A percentile compares a stretch with the other conserved stretches of the same genome.
phyloP scores from a whole-genome alignment of 2,797 vertebrate species.

The Etheostoma nigrum region DNA sequence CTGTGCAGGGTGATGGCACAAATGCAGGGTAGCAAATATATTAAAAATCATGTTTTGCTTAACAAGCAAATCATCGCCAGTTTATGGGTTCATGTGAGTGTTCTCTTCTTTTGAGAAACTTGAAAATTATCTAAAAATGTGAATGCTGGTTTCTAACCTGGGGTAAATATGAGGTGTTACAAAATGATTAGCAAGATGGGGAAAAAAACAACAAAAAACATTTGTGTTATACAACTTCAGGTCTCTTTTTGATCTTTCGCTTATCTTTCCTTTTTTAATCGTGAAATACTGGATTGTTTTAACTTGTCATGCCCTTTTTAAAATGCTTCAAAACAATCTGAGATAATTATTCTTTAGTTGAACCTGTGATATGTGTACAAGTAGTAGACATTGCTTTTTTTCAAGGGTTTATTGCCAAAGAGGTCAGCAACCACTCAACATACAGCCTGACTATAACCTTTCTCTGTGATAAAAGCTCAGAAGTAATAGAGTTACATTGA shows the following conservation, averaged over 20 bases:
- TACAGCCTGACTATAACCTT: neutral
- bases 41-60: constrained; percentile 17
- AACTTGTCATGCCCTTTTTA: constrained; percentile 10
- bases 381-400: neutral
- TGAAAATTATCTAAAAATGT: constrained; percentile 1
- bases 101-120: neutral
- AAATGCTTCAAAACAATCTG: constrained; percentile 3
- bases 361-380: neutral
- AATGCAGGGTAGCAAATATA: neutral
- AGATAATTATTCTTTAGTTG: neutral
- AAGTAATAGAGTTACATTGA: neutral
- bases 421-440: neutral
- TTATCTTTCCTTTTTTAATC: constrained; percentile 3
- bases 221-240: neutral
- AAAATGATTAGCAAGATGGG: constrained; percentile 5
- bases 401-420: constrained; percentile 13
- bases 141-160: constrained; percentile 6
- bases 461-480: neutral
- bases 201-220: neutral
- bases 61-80: constrained; percentile 17
- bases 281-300: neutral
- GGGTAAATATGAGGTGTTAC: neutral
- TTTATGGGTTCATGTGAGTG: neutral
- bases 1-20: constrained; percentile 2
- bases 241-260: constrained; percentile 22